These are phyloP conservation scores for Drosophila leonis DNA, from an alignment of 2,888 invertebrate genomes.

Conservation along the genomic window DNA sequence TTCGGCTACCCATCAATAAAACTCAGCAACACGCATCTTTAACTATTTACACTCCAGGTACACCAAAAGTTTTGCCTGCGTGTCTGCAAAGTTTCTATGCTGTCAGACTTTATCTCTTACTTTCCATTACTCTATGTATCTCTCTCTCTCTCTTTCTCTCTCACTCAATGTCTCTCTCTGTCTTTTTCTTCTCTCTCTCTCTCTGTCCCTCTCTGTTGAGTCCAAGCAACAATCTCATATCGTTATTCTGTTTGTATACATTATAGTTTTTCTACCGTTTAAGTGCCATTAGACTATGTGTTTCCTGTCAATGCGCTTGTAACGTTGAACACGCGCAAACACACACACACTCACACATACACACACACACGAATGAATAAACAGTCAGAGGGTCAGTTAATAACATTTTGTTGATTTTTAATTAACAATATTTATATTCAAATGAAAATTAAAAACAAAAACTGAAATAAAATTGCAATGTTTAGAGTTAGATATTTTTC, in stretches of 20 bases:
- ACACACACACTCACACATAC: conserved; percentile 1
- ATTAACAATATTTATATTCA: neutral
- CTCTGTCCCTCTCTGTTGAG: neutral
- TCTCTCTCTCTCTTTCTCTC: neutral
- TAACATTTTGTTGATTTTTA: conserved; percentile 1
- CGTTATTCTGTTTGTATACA: conserved; percentile 17
- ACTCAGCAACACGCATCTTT: conserved; percentile 54
- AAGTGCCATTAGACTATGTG: conserved; percentile 43
- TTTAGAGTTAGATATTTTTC: neutral
- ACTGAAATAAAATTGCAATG: neutral
- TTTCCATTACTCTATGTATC: neutral
- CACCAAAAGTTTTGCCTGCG: conserved; percentile 39
- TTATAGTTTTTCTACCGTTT: conserved; percentile 41
- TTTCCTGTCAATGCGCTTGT: conserved; percentile 58
- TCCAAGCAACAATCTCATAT: neutral
- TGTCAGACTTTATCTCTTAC: neutral
- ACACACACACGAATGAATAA: neutral
- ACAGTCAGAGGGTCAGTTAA: neutral
- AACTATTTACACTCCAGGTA: conserved; percentile 41
- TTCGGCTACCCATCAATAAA: conserved; percentile 68
- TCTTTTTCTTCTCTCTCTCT: neutral
- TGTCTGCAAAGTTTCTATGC: conserved; percentile 46
- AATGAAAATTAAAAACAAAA: neutral
- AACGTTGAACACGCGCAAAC: conserved; percentile 18
- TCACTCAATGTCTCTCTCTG: neutral